Evolutionary conservation across 2,888 invertebrate genomes (phyloP), one percentile per base, ranked within the genome.

Genomic region (Anaspis maculata): DNA sequence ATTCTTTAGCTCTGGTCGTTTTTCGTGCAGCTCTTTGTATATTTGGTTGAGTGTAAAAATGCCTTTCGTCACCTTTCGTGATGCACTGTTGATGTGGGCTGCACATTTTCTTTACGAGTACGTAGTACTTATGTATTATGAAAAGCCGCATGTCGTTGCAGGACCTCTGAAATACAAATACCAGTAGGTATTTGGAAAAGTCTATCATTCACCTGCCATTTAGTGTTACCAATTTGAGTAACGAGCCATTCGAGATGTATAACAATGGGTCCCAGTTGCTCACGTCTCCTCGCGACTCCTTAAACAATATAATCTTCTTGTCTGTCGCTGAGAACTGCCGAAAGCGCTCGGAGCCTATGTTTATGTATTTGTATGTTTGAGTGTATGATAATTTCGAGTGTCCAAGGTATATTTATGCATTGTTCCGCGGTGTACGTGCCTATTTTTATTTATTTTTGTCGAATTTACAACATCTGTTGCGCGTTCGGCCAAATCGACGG

Each of bases 281-380:
- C 46, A 45, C 44, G 45, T 50, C 45, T 39, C 35, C 39, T 44
- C 36, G 33, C 30, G 30, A 41, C 44, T 46, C 30, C 39, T 43
- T 44, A 44, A 50, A 50, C 50, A 50, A 48, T 50, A 48, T 48
- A 50, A 50, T 48, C 46, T 46, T 46, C 49, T 43, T 42, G 48
- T 48, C 46, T 40, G 49, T 44, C 46, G 38, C 41, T 49, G 42
- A 42, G 36, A 39, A 42, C 41, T 42, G 46, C 46, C 44, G 48
- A 48, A 46, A 45, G 42, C 46, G 35, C 38, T 35, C 40, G 39
- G 39, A 46, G 42, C 42, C 49, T 48, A 38, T 46, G 43, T 46
- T 49, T 49, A 48, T 49, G 42, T 44, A 45, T 46, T 46, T 46
- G 46, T 46, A 36, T 42, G 41, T 49, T 49, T 46, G 41, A 42